Base-by-base conservation (phyloP, 2,888 invertebrate species). In the Drosophila helvetica region DNA sequence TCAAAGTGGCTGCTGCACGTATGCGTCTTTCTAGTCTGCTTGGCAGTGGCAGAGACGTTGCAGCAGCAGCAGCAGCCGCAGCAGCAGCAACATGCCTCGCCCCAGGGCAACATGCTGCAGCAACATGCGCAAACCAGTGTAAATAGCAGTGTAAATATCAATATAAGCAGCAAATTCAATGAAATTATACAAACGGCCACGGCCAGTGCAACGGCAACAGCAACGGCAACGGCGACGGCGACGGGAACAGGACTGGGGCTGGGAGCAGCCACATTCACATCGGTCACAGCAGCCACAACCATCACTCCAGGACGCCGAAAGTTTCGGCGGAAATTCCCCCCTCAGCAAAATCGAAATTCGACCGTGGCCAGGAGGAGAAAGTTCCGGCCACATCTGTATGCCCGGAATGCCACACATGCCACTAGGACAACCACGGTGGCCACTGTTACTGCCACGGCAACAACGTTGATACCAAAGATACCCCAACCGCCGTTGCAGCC, bases 61-160 rank as follows among this genome's bases (percentile, higher is more conserved):
- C 88, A 81, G 19, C 79, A 81, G 19, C 79, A 64, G 15, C 76
- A 72, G 43, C 74, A 19, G 2, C 19, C 19, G 19, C n/a, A 63
- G 38, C 75, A 52, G 22, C 69, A 62, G 75, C 75, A 74, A 69
- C 70, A 66, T 52, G 61, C 43, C 18, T 46, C 33, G 75, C 75
- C 75, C 30, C 51, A 30, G 62, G 67, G 60, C 84, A 86, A 83
- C 83, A 88, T 86, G 88, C 72, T 81, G 82, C 87, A 75, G 79
- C 79, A 65, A 79, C 74, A 66, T 59, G 69, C 53, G 47, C 69
- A 48, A 58, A 56, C 74, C 78, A 82, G 86, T 86, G 88, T 88
- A 86, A 88, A 83, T 86, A 89, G 87, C 75, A 88, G 80, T 85
- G 86, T 86, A 82, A 89, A 86, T 89, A 87, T 85, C 78, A 87